phyloP scores from a whole-genome alignment of 2,888 invertebrate genomes.

The Pseudococcus viburni region DNA sequence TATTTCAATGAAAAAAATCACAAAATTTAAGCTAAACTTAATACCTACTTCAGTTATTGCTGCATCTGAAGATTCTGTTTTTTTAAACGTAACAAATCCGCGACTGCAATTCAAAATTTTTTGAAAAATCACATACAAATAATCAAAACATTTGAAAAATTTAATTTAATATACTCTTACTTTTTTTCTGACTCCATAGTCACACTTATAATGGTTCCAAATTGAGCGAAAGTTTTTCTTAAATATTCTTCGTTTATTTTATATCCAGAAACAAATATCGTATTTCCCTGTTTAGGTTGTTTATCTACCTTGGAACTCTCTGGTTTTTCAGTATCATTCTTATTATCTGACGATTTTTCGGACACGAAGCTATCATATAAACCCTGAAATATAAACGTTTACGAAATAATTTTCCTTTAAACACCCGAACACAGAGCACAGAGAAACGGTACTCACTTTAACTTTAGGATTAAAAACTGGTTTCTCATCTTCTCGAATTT shows the following conservation, averaged over 20 bases:
- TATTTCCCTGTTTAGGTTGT: conserved; percentile 83
- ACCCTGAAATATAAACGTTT: conserved; percentile 70
- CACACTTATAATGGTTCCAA: conserved; percentile 84
- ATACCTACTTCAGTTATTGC: conserved; percentile 80
- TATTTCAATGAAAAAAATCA: neutral
- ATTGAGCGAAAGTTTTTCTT: conserved; percentile 81
- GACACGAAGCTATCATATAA: conserved; percentile 85
- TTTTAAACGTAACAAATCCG: conserved; percentile 93
- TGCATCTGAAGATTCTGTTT: conserved; percentile 86
- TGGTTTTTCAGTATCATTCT: conserved; percentile 45
- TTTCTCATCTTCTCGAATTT: conserved; percentile 77
- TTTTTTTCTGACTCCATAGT: conserved; percentile 88
- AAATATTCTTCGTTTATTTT: conserved; percentile 86
- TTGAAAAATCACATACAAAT: neutral
- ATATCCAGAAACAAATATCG: conserved; percentile 85
- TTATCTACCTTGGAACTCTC: conserved; percentile 68
- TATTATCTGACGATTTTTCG: conserved; percentile 57
- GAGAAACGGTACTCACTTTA: conserved; percentile 66
- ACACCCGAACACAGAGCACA: too few relatives aligned
- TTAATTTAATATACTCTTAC: conserved; percentile 71
- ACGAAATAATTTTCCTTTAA: too few relatives aligned
- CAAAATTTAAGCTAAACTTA: neutral
- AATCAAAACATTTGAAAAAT: conserved; percentile 20
- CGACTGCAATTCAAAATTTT: conserved; percentile 74
- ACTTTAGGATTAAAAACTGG: conserved; percentile 75